Evolutionary conservation across 2,113 vertebrate genomes (phyloP), one percentile per base, ranked within the genome.

Genomic region (Silurus glanis): DNA sequence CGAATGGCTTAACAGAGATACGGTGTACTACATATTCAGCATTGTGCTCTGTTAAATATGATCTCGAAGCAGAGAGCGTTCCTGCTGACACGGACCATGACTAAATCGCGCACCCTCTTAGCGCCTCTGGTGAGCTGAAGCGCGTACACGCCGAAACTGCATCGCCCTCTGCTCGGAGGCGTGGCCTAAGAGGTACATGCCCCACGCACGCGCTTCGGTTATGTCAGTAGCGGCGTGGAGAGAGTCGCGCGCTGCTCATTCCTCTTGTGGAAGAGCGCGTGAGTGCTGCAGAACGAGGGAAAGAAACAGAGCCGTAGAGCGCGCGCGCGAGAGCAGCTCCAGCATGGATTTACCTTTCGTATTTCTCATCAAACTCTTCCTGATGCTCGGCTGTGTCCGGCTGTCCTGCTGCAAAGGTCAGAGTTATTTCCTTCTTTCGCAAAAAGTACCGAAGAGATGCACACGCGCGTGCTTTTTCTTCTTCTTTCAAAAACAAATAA

Each of bases 261-360:
- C 28, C 78, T 80, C 78, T 47, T 12, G 78, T 19, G 28, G 28
- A 80, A 56, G 78, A 80, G 9, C 56, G 28, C 55, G 9, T 5
- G 25, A 17, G 49, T 53, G 19, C 8, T 37, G 7, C 13, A 23
- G 6, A 49, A 6, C 3, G 25, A 28, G 14, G 10, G 76, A 81
- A 1, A 45, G 58, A 64, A 4, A 61, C 59, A 55, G 45, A 6
- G 80, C 37, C 23, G 13, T 37, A 61, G 37, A 62, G 37, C 21
- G 66, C 72, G 86, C 71, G 72, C 82, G 85, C 47, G 16, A 16
- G 86, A 62, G 76, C 47, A 45, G 49, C 19, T 86, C 85, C 61
- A 90, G 72, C 83, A 92, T 91, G 91, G 90, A 91, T 90, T 87
- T 87, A 75, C 69, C 67, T 78, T 85, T 83, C 76, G 87, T 85